These are phyloP conservation scores for Digitonthophagus gazella DNA, from an alignment of 2,888 invertebrate genomes.

Conservation along the genomic window DNA sequence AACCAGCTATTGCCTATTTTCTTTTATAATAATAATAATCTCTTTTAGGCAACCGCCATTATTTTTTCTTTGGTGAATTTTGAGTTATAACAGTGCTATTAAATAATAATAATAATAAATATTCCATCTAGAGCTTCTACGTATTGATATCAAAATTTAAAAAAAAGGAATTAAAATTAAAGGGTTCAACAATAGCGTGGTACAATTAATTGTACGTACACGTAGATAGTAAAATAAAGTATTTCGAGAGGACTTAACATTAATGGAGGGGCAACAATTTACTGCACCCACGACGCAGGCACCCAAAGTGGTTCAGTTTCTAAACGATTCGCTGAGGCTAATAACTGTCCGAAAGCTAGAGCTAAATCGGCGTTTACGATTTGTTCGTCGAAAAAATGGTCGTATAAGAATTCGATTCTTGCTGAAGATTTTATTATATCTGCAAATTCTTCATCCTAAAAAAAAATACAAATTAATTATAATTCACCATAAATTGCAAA, in stretches of 20 bases:
- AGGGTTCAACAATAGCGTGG: background rate
- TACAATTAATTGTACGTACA: constrained; percentile 14
- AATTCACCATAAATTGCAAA: background rate
- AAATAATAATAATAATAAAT: constrained; percentile 2
- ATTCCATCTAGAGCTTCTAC: background rate
- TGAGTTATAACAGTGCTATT: constrained; percentile 4
- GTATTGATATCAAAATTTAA: background rate
- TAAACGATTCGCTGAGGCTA: constrained; percentile 76
- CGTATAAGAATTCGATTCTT: constrained; percentile 87
- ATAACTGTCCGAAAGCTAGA: constrained; percentile 80
- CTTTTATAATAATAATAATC: background rate
- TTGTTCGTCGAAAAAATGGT: constrained; percentile 90
- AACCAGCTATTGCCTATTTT: constrained; percentile 8
- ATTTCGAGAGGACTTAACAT: constrained; percentile 22
- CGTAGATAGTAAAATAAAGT: constrained; percentile 27
- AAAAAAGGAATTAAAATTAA: background rate
- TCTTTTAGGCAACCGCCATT: background rate
- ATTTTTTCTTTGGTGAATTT: background rate
- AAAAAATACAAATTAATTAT: constrained; percentile 31
- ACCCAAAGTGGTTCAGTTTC: constrained; percentile 96
- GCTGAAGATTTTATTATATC: constrained; percentile 83
- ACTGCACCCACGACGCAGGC: constrained; percentile 92
- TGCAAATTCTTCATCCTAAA: constrained; percentile 86
- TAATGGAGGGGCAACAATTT: constrained; percentile 28
- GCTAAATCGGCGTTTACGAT: constrained; percentile 91